Conservation (phyloP, 1,140 invertebrate genomes). For the Danaus melanippus region DNA sequence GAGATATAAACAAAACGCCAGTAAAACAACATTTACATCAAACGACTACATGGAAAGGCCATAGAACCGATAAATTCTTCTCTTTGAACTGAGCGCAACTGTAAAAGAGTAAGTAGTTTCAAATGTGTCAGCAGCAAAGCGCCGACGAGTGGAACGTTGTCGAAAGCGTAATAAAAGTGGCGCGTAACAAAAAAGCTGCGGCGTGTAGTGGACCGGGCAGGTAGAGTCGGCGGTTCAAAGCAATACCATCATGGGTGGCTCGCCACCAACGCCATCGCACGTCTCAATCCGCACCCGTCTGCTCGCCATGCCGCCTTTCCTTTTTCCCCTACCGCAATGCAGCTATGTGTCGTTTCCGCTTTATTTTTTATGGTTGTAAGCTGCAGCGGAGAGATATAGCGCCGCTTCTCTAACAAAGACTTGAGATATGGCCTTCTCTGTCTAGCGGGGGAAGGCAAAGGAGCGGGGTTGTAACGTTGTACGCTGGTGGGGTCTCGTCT, state of each 20-base stretch:
- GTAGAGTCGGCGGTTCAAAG: conserved; percentile 75
- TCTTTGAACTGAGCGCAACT: conserved; percentile 51
- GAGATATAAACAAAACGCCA: conserved; percentile 25
- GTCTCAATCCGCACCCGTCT: conserved; percentile 61
- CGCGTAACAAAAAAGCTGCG: conserved; percentile 57
- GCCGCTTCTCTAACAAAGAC: conserved; percentile 48
- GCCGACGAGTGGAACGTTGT: conserved; percentile 47
- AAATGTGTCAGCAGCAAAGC: conserved; percentile 62
- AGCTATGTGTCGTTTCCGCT: conserved; percentile 72
- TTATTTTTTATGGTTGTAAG: conserved; percentile 65
- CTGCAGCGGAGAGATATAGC: conserved; percentile 65
- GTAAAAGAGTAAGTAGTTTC: conserved; percentile 65
- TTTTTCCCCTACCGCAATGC: conserved; percentile 72
- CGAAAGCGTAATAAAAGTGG: conserved; percentile 66
- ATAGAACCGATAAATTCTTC: conserved; percentile 58
- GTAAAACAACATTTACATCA: conserved; percentile 48
- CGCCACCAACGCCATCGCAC: conserved; percentile 70
- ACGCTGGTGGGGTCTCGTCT: conserved; percentile 53
- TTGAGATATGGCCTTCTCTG: conserved; percentile 39
- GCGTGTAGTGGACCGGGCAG: conserved; percentile 43
- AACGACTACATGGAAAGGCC: conserved; percentile 44
- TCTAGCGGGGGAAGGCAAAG: conserved; percentile 37
- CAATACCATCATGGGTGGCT: conserved; percentile 78
- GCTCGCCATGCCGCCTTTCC: conserved; percentile 65
- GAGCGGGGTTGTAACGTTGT: conserved; percentile 19